Conservation (phyloP, 64 coral and sea anemone species). For the Porites australiensis region DNA sequence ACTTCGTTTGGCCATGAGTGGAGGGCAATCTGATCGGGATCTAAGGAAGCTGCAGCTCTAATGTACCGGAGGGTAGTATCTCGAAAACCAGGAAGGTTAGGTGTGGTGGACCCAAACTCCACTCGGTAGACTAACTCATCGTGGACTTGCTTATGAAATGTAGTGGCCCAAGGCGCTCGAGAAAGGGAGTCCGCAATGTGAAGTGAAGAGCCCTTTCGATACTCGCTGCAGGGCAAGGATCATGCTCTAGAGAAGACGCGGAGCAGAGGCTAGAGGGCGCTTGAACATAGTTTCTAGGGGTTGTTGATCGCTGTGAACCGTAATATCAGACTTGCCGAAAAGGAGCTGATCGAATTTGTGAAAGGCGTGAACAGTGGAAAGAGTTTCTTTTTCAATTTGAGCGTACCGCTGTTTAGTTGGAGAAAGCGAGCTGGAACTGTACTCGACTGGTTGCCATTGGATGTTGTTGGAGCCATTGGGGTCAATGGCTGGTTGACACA, state of each 20-base stretch:
- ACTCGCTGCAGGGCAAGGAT: background rate
- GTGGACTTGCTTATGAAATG: background rate
- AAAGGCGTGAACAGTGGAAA: background rate
- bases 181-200: background rate
- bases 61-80: slow-evolving; percentile 51
- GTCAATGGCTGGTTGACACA: background rate
- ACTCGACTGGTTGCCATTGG: slow-evolving; percentile 26
- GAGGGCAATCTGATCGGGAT: slow-evolving; percentile 37
- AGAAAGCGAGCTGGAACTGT: slow-evolving; percentile 23
- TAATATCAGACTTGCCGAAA: background rate
- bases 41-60: slow-evolving; percentile 32
- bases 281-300: background rate
- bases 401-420: slow-evolving; percentile 31
- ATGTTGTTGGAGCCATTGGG: background rate
- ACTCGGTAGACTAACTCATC: slow-evolving; percentile 53
- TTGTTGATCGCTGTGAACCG: background rate
- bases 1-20: slow-evolving; percentile 30
- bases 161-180: too few relatives aligned
- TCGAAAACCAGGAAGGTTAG: slow-evolving; percentile 28
- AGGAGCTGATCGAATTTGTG: slow-evolving; percentile 62
- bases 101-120: background rate
- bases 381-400: slow-evolving; percentile 19
- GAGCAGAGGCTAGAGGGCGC: background rate
- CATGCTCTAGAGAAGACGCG: background rate
- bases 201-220: slow-evolving; percentile 14